Conservation (phyloP, 2,888 invertebrate species). For the Drosophila robusta region DNA sequence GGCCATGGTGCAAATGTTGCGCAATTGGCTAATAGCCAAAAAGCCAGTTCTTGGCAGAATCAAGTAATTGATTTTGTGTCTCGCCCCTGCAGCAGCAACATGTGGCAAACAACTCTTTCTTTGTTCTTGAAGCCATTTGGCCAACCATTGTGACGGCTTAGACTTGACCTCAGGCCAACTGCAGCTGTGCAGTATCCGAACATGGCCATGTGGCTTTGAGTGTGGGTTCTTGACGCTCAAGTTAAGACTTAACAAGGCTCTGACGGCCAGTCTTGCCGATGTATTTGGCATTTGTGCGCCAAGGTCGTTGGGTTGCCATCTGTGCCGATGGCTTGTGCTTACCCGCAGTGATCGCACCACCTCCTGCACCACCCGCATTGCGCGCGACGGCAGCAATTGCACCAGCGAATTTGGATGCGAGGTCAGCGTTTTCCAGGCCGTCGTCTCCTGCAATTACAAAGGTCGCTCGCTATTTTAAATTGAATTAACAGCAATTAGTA, state of each 20-base stretch:
- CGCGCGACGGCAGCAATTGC: slow-evolving; percentile 83
- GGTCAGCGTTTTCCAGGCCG: slow-evolving; percentile 85
- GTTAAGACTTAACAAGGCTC: slow-evolving; percentile 43
- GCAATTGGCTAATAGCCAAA: slow-evolving; percentile 48
- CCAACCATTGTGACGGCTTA: slow-evolving; percentile 7
- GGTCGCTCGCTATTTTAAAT: slow-evolving; percentile 34
- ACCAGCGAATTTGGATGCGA: slow-evolving; percentile 85
- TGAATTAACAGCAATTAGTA: slow-evolving; percentile 54
- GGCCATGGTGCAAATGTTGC: slow-evolving; percentile 64
- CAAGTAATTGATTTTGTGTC: slow-evolving; percentile 4
- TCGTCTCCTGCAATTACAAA: slow-evolving; percentile 82
- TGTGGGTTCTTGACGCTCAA: slow-evolving; percentile 32
- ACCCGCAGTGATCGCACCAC: slow-evolving; percentile 84
- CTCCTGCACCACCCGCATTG: slow-evolving; percentile 85
- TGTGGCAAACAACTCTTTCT: slow-evolving; percentile 54
- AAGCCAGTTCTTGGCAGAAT: slow-evolving; percentile 49
- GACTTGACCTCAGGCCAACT: slow-evolving; percentile 48
- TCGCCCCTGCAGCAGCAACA: neutral
- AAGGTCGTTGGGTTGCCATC: slow-evolving; percentile 40
- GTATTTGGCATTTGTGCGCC: slow-evolving; percentile 40
- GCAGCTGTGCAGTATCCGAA: slow-evolving; percentile 36
- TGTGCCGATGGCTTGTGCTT: slow-evolving; percentile 52
- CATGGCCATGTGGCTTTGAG: slow-evolving; percentile 27
- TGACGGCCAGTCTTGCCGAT: slow-evolving; percentile 1
- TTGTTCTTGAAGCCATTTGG: slow-evolving; percentile 64